Percentiles rank a stretch among this genome's conserved stretches.
Evolutionary conservation across 2,797 vertebrate species (phyloP).

Genomic region (Acropternis orthonyx): DNA sequence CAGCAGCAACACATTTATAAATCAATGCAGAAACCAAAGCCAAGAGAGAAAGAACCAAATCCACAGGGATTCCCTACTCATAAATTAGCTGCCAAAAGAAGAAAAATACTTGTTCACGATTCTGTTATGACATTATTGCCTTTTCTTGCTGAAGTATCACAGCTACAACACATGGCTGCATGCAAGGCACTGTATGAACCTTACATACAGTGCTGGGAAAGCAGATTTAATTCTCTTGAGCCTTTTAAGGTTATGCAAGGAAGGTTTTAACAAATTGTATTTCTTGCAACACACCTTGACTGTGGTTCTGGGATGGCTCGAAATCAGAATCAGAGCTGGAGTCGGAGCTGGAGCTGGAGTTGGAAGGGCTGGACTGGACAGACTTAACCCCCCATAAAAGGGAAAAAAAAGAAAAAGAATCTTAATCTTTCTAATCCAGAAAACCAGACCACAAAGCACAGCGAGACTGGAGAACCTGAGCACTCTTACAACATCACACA

Average conservation of each 20-base stretch:
- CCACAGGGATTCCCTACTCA: neutral
- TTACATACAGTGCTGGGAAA: neutral
- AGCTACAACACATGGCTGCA: neutral
- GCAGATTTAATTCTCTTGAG: neutral
- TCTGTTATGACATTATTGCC: neutral
- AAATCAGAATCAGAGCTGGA: conserved; percentile 98
- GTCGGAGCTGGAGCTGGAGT: conserved; percentile 93
- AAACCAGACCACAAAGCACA: neutral
- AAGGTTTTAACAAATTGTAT: neutral
- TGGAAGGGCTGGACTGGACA: conserved; percentile 89
- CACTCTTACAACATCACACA: neutral
- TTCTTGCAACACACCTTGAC: conserved; percentile 84
- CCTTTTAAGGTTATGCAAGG: neutral
- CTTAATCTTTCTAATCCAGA: conserved; percentile 53
- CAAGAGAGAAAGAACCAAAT: neutral
- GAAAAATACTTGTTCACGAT: neutral
- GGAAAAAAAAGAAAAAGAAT: conserved; percentile 11
- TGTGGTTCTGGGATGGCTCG: conserved; percentile 94
- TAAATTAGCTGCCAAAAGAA: neutral
- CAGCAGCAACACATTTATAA: conserved; percentile 15
- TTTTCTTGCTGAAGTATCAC: neutral
- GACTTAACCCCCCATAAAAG: conserved; percentile 82
- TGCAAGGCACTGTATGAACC: neutral
- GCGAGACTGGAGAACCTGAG: neutral
- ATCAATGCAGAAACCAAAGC: neutral